Evolutionary conservation across 2,113 vertebrate genomes (phyloP), one percentile per base, ranked within the genome.

Genomic region (Pyrgilauda ruficollis): DNA sequence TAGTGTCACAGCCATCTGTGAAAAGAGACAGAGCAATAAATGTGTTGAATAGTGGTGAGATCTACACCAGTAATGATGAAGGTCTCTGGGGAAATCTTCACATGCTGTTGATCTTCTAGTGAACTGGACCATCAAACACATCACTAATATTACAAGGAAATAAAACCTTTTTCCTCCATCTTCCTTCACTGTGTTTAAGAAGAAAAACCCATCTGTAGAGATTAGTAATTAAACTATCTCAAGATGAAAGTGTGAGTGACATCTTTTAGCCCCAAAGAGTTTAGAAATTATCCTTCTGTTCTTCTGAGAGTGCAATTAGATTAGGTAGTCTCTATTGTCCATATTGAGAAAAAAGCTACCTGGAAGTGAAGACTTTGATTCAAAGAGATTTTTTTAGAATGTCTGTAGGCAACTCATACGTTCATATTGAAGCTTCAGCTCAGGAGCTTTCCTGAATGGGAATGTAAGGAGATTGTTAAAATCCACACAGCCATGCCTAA

Each of bases 21-120:
- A 94, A 96, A 97, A 94, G 73, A 37, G 2, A 75, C 62, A 91
- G 84, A 90, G 82, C 89, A 90, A 96, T 96, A 93, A 95, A 94
- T 87, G 76, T 94, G 82, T 91, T 63, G 89, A 93, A 95, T 74
- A 96, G 84, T 89, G 93, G 95, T 93, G 89, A 93, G 95, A 91
- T 80, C 87, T 95, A 94, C 52, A 87, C 69, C 87, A 94, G 84
- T 91, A 94, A 90, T 0, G 10, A 74, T 11, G 27, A 84, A 73
- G 18, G 61, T 85, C 87, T 95, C 44, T 39, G 30, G 52, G 94
- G 94, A 94, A 96, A 94, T 91, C 43, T 91, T 87, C 62, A 55
- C 84, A 63, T 78, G 73, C 44, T 83, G 87, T 93, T 95, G 78
- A 93, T 92, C 66, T 95, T 84, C 61, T 80, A 24, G 86, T 87